Base-by-base conservation (phyloP, 2,888 invertebrate genomes). In the Anorthoa munda region DNA sequence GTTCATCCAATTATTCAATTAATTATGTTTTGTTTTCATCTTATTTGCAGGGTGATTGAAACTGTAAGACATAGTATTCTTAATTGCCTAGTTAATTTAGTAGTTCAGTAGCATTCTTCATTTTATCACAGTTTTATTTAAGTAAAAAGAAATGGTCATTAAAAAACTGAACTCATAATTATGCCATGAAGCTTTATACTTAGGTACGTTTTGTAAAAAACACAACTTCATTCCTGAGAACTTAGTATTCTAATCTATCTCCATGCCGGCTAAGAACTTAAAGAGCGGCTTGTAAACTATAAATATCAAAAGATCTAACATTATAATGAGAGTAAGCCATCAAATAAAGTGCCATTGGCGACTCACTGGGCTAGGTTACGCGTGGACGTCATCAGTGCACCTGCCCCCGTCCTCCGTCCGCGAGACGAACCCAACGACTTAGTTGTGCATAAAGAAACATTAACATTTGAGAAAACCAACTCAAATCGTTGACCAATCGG, bases 271-370 rank as follows among this genome's bases (percentile, higher is more conserved):
- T 76, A 81, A 87, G 83, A 76, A 85, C 83, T 77, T 87, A 86
- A 85, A 81, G 75, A 84, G 81, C 55, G 70, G 67, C 72, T 81
- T 76, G 85, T 87, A 86, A 86, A 82, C 84, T 83, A 90, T 89
- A 85, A 87, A 86, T 85, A 86, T 81, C 85, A 78, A 84, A 86
- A 89, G 85, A 87, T 89, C 84, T 87, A 86, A 87, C 85, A 85
- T 86, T 87, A 85, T 84, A 86, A 86, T 83, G 84, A 86, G 86
- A 87, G 88, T 88, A 85, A 90, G 87, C 81, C 86, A 89, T 91
- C 90, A 90, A 90, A 89, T 90, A 86, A 89, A 91, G 84, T 89
- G 87, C 86, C 85, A 85, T 81, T 84, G 88, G 83, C 89, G 82
- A 84, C 84, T 84, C 77, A 85, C 84, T 86, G 81, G 82, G 79